Evolutionary conservation across 2,797 vertebrate genomes (phyloP), one percentile per base, ranked within the genome.

Genomic region (Gambelia wislizenii): DNA sequence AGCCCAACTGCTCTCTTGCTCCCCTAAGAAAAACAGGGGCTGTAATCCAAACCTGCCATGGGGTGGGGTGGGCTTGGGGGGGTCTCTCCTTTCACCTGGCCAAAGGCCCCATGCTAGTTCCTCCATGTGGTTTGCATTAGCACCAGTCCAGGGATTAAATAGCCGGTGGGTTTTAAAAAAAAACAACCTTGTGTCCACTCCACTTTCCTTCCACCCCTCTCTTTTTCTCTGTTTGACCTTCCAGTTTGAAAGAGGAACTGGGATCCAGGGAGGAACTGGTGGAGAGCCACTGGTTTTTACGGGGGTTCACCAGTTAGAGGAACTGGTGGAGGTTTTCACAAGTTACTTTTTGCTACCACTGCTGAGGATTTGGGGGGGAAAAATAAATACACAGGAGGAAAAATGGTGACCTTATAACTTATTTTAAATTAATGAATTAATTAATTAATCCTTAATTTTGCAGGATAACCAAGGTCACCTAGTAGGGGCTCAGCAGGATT

Each of bases 1-100:
- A 93, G 92, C 94, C 95, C 67, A n/a, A n/a, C n/a, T n/a, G n/a
- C 14, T 25, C 95, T 94, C 92, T 95, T 92, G 9, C 49, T 49
- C 94, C 94, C 96, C 95, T 94, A 96, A 96, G 95, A 95, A 96
- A 97, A 97, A 96, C 96, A 54, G 12, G 96, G 96, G 95, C 95
- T 79, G 95, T 96, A 96, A 96, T 96, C 94, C 96, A 96, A 96
- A 91, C 96, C 27, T 93, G 96, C 93, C 94, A 93, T 93, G 92
- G 92, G 89, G 93, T 92, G 89, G 93, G 92, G 22, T 4, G 42
- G 14, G 13, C 39, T 20, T n/a, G n/a, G n/a, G n/a, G n/a, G n/a
- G n/a, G n/a, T n/a, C n/a, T 95, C 96, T 95, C 96, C 95, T 94
- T 96, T 96, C 96, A 94, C 96, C 96, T 95, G 95, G 95, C 92